Evolutionary conservation across 2,113 vertebrate genomes (phyloP), one percentile per base, ranked within the genome.

Genomic region (Caranx ignobilis): DNA sequence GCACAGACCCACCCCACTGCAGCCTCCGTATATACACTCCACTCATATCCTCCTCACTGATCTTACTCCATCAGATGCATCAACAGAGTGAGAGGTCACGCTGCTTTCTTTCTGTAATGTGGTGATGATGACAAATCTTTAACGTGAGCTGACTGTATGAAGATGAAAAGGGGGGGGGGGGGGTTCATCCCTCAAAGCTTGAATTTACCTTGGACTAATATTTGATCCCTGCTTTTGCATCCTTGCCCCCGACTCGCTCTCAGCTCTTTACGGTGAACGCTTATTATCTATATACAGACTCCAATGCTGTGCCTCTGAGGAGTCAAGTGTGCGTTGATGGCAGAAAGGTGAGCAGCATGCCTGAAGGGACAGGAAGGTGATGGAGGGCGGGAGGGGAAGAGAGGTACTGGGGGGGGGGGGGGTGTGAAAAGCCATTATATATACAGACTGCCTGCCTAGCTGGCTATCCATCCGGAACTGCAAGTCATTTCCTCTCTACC

Each of bases 371-470:
- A 39, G 54, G 76, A 26, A 84, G 77, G 76, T 4, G n/a, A 65
- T 18, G 48, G 74, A 73, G 37, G 79, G 19, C 13, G 41, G 70
- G 47, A 67, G 62, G 66, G 16, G 35, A 56, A 35, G n/a, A 75
- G 52, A 55, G 72, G 77, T 59, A 84, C 26, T 6, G 37, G 11
- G 54, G 59, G 72, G 19, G 45, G 26, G 26, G 26, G 26, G 26
- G 26, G n/a, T n/a, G 76, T 77, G 78, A 78, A 88, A 88, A 89
- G 88, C 86, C 79, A 92, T 89, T 91, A 91, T 83, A 87, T 64
- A 86, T 15, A 81, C 55, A 88, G 70, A 74, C 85, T 66, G 69
- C 34, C 84, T 84, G 84, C 35, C 79, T 79, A 87, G 64, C 85
- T 83, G 85, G 74, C 61, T 83, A 91, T 87, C 73, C 84, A 91